Percentiles rank a stretch among this genome's conserved stretches.
Conservation (phyloP, 2,797 vertebrate species). For the Propithecus perrieri region DNA sequence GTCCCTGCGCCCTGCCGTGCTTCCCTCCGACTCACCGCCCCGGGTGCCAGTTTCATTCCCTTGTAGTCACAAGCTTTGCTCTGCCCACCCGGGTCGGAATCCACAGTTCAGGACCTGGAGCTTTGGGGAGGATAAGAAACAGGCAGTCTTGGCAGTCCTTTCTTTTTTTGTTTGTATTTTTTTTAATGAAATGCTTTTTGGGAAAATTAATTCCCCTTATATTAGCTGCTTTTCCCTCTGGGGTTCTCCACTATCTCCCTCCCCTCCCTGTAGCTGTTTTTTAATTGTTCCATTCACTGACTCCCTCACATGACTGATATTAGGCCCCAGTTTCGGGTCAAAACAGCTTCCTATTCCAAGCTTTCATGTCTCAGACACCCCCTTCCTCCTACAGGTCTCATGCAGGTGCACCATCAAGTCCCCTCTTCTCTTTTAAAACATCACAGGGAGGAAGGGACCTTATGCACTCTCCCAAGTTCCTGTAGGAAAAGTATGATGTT, state of each 20-base stretch:
- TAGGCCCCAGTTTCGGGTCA: background rate
- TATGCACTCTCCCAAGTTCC: background rate
- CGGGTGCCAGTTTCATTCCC: accelerated
- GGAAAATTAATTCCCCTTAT: background rate
- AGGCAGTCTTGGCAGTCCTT: background rate
- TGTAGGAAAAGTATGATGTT: background rate
- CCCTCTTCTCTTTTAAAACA: background rate
- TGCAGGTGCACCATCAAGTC: background rate
- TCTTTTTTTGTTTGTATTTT: background rate
- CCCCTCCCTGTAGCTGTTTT: background rate
- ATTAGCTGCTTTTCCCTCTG: background rate
- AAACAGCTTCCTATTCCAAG: background rate
- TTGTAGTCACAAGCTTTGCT: no score
- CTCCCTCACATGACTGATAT: background rate
- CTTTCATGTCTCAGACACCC: background rate
- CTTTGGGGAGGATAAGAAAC: background rate
- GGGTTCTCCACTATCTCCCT: background rate
- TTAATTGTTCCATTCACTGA: background rate
- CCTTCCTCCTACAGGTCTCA: background rate
- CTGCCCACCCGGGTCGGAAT: background rate
- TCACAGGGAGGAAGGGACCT: background rate
- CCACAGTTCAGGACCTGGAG: background rate
- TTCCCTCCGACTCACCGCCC: background rate
- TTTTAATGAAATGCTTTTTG: background rate
- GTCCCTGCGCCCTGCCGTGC: background rate